phyloP scores from a whole-genome alignment of 2,797 vertebrate genomes.

The Lithobates pipiens region DNA sequence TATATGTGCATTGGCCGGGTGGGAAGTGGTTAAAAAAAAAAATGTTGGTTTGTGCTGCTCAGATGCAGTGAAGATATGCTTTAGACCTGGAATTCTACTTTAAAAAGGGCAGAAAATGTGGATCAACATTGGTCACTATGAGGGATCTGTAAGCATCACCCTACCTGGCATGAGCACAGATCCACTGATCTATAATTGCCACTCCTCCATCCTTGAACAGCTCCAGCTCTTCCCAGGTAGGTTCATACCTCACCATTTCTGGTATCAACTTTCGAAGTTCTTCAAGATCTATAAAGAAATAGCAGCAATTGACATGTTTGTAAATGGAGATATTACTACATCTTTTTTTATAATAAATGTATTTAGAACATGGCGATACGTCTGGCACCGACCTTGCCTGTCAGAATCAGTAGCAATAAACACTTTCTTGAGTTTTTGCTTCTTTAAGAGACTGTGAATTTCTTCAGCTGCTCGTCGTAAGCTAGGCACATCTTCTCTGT shows the following conservation, averaged over 20 bases:
- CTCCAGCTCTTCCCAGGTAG: conserved; percentile 86
- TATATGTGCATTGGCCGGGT: no score
- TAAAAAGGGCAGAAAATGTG: no score
- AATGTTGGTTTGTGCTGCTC: no score
- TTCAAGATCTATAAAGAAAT: conserved; percentile 77
- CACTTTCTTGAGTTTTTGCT: conserved; percentile 81
- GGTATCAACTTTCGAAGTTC: conserved; percentile 84
- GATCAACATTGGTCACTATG: neutral
- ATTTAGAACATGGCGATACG: no score
- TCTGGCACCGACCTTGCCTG: conserved; percentile 78
- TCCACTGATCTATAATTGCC: conserved; percentile 98
- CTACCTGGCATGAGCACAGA: conserved; percentile 94
- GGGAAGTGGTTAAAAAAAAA: no score
- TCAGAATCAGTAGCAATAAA: conserved; percentile 94
- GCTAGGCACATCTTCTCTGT: conserved; percentile 92
- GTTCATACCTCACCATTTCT: conserved; percentile 88
- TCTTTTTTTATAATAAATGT: neutral
- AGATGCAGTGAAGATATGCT: no score
- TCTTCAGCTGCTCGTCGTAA: conserved; percentile 87
- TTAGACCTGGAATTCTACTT: no score
- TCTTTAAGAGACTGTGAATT: conserved; percentile 86
- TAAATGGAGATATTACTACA: neutral
- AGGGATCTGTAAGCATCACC: neutral
- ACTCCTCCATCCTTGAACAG: conserved; percentile 92
- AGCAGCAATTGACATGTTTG: neutral